Base-by-base conservation (phyloP, 2,797 vertebrate genomes). In the Myoxocephalus aenaeus region DNA sequence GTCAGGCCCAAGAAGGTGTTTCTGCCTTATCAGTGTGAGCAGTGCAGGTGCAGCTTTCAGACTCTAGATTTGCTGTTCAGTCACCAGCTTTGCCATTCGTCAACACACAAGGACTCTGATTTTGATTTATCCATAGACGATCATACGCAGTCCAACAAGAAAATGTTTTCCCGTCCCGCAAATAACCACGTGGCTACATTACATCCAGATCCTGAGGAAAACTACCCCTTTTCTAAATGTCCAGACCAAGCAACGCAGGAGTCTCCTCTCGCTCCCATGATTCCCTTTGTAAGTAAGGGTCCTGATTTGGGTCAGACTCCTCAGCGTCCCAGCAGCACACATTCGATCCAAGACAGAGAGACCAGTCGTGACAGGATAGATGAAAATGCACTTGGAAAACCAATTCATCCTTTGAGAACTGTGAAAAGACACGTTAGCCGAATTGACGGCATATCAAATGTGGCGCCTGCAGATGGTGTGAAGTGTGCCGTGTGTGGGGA, bases 1-100 rank as follows among this genome's bases (percentile, higher is more conserved):
- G 65, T 77, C 36, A 86, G 85, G 76, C 78, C 90, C 1, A 91
- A 75, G 61, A 92, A 88, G 56, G 77, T 70, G 42, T 74, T 86
- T 42, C 87, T 93, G 82, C 95, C 95, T 63, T 96, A 96, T 57
- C 92, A 94, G 51, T 96, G 95, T 56, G 94, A 94, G 22, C 92
- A 90, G 67, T 96, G 95, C 70, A 80, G 80, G 20, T 63, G 91
- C 81, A 93, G 88, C 82, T 95, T 95, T 65, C 93, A 83, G 77
- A 94, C 91, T 44, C 80, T 95, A 9, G 95, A 95, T 67, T 59
- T 93, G 84, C 83, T 96, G 44, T 96, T 95, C 75, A 88, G 54
- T 17, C 95, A 96, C 89, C 95, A 95, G 87, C 86, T 92, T 58
- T 93, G 87, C 75, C 95, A 96, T 86, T 89, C 88, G n/a, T 75